Evolutionary conservation across 2,113 vertebrate genomes (phyloP).

Genomic region (Abramis brama): DNA sequence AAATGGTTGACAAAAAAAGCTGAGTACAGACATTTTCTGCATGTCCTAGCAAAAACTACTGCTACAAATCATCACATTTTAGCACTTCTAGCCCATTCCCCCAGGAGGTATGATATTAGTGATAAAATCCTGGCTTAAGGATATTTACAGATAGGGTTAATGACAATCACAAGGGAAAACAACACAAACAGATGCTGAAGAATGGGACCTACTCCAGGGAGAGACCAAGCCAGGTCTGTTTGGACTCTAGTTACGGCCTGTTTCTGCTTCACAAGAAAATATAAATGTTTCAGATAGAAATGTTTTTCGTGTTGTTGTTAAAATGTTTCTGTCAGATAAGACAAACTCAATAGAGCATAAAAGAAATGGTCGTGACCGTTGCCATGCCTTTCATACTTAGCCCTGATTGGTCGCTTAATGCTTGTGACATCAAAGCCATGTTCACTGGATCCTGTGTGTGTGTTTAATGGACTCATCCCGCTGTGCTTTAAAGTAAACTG

Average conservation of each 20-base stretch:
- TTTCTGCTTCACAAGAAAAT: constrained; percentile 27
- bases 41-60: background rate
- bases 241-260: constrained; percentile 47
- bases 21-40: background rate
- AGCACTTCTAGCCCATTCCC: background rate
- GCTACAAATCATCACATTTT: background rate
- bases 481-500: constrained; percentile 27
- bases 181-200: constrained; percentile 74
- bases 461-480: background rate
- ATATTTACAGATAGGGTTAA: constrained; percentile 43
- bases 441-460: background rate
- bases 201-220: constrained; percentile 60
- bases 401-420: constrained; percentile 37
- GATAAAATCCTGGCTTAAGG: constrained; percentile 29
- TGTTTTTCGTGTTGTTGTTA: constrained; percentile 51
- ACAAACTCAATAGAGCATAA: constrained; percentile 32
- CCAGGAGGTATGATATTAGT: background rate
- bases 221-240: constrained; percentile 35
- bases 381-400: constrained; percentile 4
- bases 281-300: constrained; percentile 13
- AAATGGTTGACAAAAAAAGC: background rate
- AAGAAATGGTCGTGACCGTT: constrained; percentile 3
- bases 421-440: background rate
- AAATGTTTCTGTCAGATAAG: constrained; percentile 46
- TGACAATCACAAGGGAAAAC: constrained; percentile 48